Conservation (phyloP, 2,113 vertebrate species). For the Cololabis saira region DNA sequence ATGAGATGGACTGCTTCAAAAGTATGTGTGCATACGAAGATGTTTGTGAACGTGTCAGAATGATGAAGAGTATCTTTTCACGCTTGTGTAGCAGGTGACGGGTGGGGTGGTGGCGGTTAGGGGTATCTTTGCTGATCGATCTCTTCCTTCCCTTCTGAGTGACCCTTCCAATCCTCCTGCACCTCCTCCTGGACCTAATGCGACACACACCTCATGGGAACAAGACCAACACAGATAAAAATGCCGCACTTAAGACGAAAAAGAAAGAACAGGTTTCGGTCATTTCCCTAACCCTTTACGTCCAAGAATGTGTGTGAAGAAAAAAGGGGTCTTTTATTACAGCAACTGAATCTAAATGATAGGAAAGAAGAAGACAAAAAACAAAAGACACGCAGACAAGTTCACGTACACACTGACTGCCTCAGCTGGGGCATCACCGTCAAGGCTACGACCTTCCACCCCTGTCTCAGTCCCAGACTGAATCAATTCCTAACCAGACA, state of each 20-base stretch:
- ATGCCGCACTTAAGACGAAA: not conserved
- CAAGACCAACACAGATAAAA: slow-evolving; percentile 28
- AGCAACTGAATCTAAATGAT: not conserved
- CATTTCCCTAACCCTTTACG: not conserved
- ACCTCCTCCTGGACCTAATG: slow-evolving; percentile 71
- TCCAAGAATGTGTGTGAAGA: not conserved
- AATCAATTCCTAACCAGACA: slow-evolving; percentile 82
- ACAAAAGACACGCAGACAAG: slow-evolving; percentile 11
- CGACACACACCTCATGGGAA: slow-evolving; percentile 55
- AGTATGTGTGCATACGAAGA: not conserved
- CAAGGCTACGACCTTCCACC: slow-evolving; percentile 74
- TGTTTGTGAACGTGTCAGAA: slow-evolving; percentile 2
- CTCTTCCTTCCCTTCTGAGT: slow-evolving; percentile 73
- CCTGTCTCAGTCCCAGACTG: slow-evolving; percentile 75
- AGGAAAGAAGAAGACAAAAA: not conserved
- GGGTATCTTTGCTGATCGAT: slow-evolving; percentile 76
- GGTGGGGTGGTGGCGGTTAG: slow-evolving; percentile 18
- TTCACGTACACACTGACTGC: slow-evolving; percentile 19
- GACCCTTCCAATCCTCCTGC: slow-evolving; percentile 73
- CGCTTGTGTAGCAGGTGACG: slow-evolving; percentile 60
- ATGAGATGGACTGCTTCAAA: slow-evolving; percentile 9
- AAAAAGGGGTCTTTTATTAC: not conserved
- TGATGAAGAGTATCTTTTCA: slow-evolving; percentile 8
- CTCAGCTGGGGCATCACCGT: slow-evolving; percentile 48
- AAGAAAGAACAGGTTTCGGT: not conserved